Evolutionary conservation across 1,140 invertebrate genomes (phyloP).

Genomic region (Trachymyrmex septentrionalis): DNA sequence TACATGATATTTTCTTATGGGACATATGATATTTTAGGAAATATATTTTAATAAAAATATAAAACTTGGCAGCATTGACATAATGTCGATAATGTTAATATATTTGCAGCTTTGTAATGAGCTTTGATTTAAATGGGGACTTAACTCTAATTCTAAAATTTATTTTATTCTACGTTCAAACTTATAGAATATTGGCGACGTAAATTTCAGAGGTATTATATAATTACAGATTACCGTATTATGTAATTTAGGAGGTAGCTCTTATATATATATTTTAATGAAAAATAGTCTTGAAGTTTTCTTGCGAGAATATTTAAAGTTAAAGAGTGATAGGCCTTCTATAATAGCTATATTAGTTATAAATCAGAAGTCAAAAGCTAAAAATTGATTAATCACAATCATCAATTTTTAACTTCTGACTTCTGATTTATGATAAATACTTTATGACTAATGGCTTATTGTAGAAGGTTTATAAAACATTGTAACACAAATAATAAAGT

Average conservation of each 20-base stretch:
- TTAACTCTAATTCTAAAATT: background rate
- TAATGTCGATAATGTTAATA: conserved; percentile 29
- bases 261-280: background rate
- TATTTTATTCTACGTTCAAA: conserved; percentile 3
- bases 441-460: too few relatives aligned
- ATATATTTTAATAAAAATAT: background rate
- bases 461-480: too few relatives aligned
- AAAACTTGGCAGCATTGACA: background rate
- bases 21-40: background rate
- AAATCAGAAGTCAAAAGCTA: too few relatives aligned
- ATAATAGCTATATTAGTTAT: too few relatives aligned
- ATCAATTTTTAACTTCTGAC: too few relatives aligned
- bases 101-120: background rate
- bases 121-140: background rate
- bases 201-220: background rate
- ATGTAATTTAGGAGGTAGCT: background rate
- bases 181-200: background rate
- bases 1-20: background rate
- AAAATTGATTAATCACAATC: too few relatives aligned
- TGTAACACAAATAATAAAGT: background rate
- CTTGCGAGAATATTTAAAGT: background rate
- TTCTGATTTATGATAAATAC: too few relatives aligned
- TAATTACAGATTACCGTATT: conserved; percentile 10
- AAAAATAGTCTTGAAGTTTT: background rate
- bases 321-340: background rate